A percentile compares a stretch with the other conserved stretches of the same genome.
These are phyloP conservation scores for Nebria ingens DNA, from an alignment of 1,140 invertebrate species.

Conservation along the genomic window DNA sequence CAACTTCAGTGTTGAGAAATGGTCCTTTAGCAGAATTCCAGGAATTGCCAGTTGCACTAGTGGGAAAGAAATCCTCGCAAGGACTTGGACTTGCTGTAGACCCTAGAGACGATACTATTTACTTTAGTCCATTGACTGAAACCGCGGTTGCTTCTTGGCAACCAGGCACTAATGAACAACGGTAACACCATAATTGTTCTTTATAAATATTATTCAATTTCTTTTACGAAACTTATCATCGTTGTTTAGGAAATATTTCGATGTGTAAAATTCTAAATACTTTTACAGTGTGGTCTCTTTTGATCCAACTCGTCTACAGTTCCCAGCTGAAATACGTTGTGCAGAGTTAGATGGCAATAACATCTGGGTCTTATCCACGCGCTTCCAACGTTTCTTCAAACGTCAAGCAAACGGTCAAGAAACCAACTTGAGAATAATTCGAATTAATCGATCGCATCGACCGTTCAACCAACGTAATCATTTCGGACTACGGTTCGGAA, in stretches of 20 bases:
- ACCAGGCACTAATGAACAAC: slow-evolving; percentile 52
- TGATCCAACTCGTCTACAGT: slow-evolving; percentile 58
- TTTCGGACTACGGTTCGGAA: neutral
- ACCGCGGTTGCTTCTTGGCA: slow-evolving; percentile 69
- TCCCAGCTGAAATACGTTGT: slow-evolving; percentile 59
- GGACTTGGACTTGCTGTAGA: slow-evolving; percentile 61
- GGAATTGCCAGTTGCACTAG: slow-evolving; percentile 58
- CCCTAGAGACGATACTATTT: slow-evolving; percentile 53
- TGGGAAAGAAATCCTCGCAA: slow-evolving; percentile 72
- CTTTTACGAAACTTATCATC: neutral
- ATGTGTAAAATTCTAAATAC: neutral
- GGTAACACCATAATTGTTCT: slow-evolving; percentile 32
- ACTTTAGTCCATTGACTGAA: slow-evolving; percentile 64
- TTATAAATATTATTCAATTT: slow-evolving; percentile 4
- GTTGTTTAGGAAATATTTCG: too few relatives aligned
- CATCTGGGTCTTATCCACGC: slow-evolving; percentile 57
- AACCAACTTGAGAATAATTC: slow-evolving; percentile 51
- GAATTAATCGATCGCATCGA: slow-evolving; percentile 28
- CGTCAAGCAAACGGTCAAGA: slow-evolving; percentile 45
- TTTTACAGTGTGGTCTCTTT: slow-evolving; percentile 53
- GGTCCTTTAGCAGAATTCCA: slow-evolving; percentile 57
- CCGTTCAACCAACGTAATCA: neutral
- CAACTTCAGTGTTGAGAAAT: slow-evolving; percentile 54
- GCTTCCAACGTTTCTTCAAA: slow-evolving; percentile 68
- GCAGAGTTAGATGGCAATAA: slow-evolving; percentile 49